Evolutionary conservation across 1,140 invertebrate genomes (phyloP), one percentile per base, ranked within the genome.

Genomic region (Glomeris maerens): DNA sequence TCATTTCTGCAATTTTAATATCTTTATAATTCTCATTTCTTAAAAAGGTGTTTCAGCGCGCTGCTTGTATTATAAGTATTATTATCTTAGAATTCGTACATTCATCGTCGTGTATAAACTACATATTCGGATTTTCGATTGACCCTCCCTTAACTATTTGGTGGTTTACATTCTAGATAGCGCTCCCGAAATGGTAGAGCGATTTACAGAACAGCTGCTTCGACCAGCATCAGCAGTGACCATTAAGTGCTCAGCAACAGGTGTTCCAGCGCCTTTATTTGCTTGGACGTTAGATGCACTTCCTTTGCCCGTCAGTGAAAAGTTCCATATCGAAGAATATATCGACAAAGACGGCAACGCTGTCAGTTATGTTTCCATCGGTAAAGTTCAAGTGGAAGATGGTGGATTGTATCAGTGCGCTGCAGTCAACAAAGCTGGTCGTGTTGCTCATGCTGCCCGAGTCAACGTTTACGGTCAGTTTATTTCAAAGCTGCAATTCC

Each of bases 221-320:
- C 84, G 90, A 60, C 84, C 84, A 0, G 88, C 88, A 22, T 83
- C 85, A 28, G 80, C 79, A 28, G 80, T 91, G 41, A 90, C 87
- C 1, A 71, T 94, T 53, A 88, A 87, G 68, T 94, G 90, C 70
- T 81, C 85, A 29, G 87, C 87, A 7, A 81, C 84, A 57, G 90
- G 89, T 45, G 90, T 87, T 67, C 89, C 89, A 17, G 81, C 84
- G 40, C 90, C 90, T 17, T 55, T 50, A 36, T 57, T 71, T 0
- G 57, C 53, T 1, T 71, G 68, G 68, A 55, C 53, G 2, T 58
- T 70, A 5, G 67, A 70, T 52, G 67, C 58, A 17, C 55, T 59
- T 20, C 54, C 54, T 0, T 51, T 70, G 0, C 53, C 57, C 4
- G 47, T 50, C 41, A 50, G 49, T 2, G 50, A 52, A 4, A 41